phyloP scores from a whole-genome alignment of 2,888 invertebrate species.

The Tortrix viridana region DNA sequence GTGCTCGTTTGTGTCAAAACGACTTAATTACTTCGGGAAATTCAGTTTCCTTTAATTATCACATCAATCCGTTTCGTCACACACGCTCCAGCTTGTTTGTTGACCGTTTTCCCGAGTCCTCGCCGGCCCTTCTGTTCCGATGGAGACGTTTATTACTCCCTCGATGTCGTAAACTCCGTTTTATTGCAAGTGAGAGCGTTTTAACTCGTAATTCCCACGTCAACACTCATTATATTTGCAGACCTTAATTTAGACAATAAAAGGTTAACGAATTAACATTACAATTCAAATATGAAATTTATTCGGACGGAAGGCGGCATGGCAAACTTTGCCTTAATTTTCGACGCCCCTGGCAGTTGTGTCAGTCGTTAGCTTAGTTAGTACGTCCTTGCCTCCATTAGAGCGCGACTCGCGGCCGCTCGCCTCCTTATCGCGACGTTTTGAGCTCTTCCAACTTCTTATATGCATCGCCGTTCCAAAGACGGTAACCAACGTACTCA shows the following conservation, averaged over 20 bases:
- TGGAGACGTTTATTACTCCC: slow-evolving; percentile 60
- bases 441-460: slow-evolving; percentile 50
- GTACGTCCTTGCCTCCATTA: slow-evolving; percentile 56
- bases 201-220: slow-evolving; percentile 34
- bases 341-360: slow-evolving; percentile 56
- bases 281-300: too few species aligned
- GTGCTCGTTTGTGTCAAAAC: slow-evolving; percentile 72
- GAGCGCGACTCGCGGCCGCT: slow-evolving; percentile 49
- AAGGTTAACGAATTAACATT: not conserved
- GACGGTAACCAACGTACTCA: slow-evolving; percentile 39
- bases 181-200: slow-evolving; percentile 59
- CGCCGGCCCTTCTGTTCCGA: slow-evolving; percentile 59
- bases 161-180: slow-evolving; percentile 60
- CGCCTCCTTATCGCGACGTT: slow-evolving; percentile 53
- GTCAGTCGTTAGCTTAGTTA: slow-evolving; percentile 62
- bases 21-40: slow-evolving; percentile 72
- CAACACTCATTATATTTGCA: slow-evolving; percentile 34
- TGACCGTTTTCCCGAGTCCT: slow-evolving; percentile 56
- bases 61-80: slow-evolving; percentile 48
- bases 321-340: slow-evolving; percentile 48
- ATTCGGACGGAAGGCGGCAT: slow-evolving; percentile 15
- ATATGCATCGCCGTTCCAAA: slow-evolving; percentile 47
- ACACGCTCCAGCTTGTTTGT: slow-evolving; percentile 52
- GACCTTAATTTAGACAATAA: slow-evolving; percentile 31
- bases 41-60: slow-evolving; percentile 60